Base-by-base conservation (phyloP, 2,113 vertebrate species). In the Prunella himalayana region DNA sequence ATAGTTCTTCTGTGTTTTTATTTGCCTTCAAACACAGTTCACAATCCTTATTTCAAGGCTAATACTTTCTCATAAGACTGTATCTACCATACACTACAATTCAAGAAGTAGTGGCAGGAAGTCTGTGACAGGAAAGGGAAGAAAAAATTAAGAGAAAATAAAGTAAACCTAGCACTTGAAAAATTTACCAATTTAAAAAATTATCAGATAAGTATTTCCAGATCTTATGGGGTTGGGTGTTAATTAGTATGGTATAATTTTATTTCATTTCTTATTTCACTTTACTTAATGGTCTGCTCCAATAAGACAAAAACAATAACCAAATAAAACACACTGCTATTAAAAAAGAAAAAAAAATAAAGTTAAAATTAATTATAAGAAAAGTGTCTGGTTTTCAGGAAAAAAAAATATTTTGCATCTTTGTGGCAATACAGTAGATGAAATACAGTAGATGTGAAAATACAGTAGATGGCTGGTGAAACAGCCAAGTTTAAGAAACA, bases 211-310 rank as follows among this genome's bases (percentile, higher is more conserved):
- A 47, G 4, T 25, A 35, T 28, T 60, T 66, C 5, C 23, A 86
- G 41, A 22, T 63, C 21, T 61, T 65, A 37, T 78, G 35, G 21
- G 5, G 2, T 5, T 70, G 15, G 5, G 2, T 49, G 47, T 64
- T 66, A 76, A 59, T 3, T 20, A 5, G 1, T 78, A 45, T 47
- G 8, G 9, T 11, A 57, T 10, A 51, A 27, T 37, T 83, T 24
- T 41, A 1, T 44, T 50, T 27, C 0, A 0, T 41, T 60, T 27
- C 64, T 59, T 51, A 28, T 6, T 28, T 75, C 39, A 39, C 4
- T 49, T 75, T 75, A n/a, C 13, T 1, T 82, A 72, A 35, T n/a
- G 1, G 8, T 72, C 27, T 63, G 6, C 4, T 94, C 13, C 11
- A 70, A 20, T 59, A 51, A 47, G 9, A 66, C 4, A 77, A 69